Conservation (phyloP, 2,113 vertebrate species). For the Anarhynchus alexandrinus region DNA sequence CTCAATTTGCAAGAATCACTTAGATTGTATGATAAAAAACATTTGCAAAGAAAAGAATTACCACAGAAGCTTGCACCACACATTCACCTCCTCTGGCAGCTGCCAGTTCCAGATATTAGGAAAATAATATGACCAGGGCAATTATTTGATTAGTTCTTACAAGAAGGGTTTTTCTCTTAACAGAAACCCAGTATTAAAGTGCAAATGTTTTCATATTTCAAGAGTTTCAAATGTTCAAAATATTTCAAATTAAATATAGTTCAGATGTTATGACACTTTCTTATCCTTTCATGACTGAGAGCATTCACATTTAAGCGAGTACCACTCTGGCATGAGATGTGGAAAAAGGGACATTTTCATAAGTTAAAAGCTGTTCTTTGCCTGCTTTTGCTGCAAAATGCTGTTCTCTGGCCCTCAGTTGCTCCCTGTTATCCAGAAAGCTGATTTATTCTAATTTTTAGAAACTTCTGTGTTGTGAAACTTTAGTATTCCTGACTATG, state of each 20-base stretch:
- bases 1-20: not conserved
- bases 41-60: not conserved
- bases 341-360: not conserved
- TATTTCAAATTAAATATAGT: not conserved
- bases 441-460: not conserved
- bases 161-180: not conserved
- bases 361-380: not conserved
- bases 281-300: not conserved
- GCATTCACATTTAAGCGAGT: not conserved
- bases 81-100: not conserved
- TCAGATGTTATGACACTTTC: not conserved
- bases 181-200: not conserved
- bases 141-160: not conserved
- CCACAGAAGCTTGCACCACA: accelerated
- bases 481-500: not conserved
- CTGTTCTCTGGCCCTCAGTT: not conserved
- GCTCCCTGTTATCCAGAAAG: not conserved
- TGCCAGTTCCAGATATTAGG: not conserved
- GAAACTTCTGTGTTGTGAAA: not conserved
- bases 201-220: not conserved
- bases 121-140: not conserved
- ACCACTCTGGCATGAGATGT: not conserved
- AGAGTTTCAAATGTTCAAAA: not conserved
- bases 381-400: not conserved
- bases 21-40: not conserved